These are phyloP conservation scores for Acestrorhynchus altus DNA, from an alignment of 2,797 vertebrate species.

Conservation along the genomic window DNA sequence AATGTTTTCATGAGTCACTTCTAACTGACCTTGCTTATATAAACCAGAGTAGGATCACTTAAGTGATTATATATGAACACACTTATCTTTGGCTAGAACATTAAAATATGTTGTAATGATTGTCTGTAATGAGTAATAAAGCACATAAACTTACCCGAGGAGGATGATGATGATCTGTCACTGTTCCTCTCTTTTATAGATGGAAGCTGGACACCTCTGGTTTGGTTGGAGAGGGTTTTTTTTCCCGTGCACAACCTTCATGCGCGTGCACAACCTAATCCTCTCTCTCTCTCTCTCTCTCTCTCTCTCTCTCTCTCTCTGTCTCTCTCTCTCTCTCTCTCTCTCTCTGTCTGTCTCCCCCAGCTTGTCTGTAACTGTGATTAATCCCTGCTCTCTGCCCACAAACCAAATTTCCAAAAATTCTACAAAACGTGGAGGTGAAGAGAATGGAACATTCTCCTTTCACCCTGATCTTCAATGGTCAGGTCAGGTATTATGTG, in stretches of 20 bases:
- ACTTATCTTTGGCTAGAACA: no score
- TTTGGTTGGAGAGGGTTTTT: slow-evolving; percentile 25
- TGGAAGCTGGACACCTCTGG: not conserved
- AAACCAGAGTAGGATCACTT: no score
- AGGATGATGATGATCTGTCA: not conserved
- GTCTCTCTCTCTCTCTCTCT: slow-evolving; percentile 28
- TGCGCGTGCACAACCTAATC: slow-evolving; percentile 17
- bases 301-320: slow-evolving; percentile 28
- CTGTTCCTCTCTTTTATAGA: not conserved
- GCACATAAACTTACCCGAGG: slow-evolving; percentile 27
- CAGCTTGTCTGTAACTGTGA: not conserved
- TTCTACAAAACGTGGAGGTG: no score
- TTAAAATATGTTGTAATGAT: not conserved
- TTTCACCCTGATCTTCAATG: no score
- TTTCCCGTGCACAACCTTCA: not conserved
- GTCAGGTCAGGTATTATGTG: no score
- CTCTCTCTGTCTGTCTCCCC: not conserved
- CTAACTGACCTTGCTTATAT: no score
- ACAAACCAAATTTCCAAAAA: no score
- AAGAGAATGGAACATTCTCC: no score
- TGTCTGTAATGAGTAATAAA: not conserved
- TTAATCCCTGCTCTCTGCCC: not conserved
- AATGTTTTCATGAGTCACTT: no score
- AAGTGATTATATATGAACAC: no score
- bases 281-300: not conserved